Base-by-base conservation (phyloP, 2,888 invertebrate species). In the Blomia tropicalis region DNA sequence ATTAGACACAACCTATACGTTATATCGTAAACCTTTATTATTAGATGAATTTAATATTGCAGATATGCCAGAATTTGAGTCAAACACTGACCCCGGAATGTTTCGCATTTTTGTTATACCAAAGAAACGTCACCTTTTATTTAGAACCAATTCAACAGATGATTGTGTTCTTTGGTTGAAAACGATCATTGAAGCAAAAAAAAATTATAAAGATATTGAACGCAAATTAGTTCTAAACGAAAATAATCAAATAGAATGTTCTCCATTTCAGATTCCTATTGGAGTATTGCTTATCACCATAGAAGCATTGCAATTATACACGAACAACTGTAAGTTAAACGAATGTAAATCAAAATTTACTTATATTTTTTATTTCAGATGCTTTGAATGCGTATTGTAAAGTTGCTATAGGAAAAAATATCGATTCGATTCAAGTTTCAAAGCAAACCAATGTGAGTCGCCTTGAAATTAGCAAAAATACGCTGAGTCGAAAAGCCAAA, bases 11-110 rank as follows among this genome's bases (percentile, higher is more conserved):
- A 77, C 77, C 61, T 82, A 83, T 70, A 82, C 81, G 72, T 78
- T 85, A 72, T 86, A 86, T 72, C 82, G 81, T 75, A 80, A 81
- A 75, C 71, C 71, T 2, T 60, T 69, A 23, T 47, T 72, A 43
- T 53, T 71, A n/a, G 53, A 59, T 47, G 59, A 65, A 19, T 31
- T 62, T 56, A 41, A 27, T 7, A 56, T 65, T 5, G 59, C 58
- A 14, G 59, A 64, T 22, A 27, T 60, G 14, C 36, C 51, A n/a
- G 56, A 54, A 31, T 59, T 53, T 11, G 65, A 62, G 27, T n/a
- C 58, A 2, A 47, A 36, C n/a, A 31, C 53, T 17, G 63, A 58
- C 41, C 58, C 62, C 4, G 41, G 27, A 29, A 36, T 64, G 5
- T 62, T 64, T 36, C 62, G 59, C 23, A 59, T 63, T 14, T 62